Percentiles rank a stretch among this genome's conserved stretches.
Conservation (phyloP, 2,113 vertebrate genomes). For the Myotis yumanensis region DNA sequence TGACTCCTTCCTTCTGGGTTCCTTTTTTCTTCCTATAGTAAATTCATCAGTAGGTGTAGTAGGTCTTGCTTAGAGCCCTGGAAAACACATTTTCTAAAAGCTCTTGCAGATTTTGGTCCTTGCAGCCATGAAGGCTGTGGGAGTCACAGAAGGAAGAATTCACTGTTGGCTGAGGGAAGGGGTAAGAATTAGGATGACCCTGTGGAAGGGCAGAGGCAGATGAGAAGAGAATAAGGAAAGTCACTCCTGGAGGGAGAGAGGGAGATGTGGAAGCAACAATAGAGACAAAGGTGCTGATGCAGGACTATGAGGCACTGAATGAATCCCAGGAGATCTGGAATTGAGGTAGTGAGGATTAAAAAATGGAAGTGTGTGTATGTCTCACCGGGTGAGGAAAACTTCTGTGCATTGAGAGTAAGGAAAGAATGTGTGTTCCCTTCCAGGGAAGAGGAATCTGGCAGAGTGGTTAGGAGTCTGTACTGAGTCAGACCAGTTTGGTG, state of each 20-base stretch:
- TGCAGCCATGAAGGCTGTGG: background rate
- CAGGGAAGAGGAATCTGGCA: background rate
- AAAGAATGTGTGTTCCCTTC: background rate
- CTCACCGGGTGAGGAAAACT: background rate
- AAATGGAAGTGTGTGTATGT: background rate
- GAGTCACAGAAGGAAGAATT: background rate
- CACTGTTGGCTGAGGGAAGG: background rate
- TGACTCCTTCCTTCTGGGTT: background rate
- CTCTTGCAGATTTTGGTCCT: background rate
- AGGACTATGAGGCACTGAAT: background rate
- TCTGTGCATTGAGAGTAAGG: background rate
- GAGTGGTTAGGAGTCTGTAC: background rate
- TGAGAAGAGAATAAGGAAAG: background rate
- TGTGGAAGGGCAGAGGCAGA: background rate
- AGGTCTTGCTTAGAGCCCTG: background rate
- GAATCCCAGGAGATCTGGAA: background rate
- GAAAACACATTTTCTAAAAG: background rate
- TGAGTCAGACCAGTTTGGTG: background rate
- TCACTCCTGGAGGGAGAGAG: background rate
- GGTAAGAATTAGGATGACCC: background rate
- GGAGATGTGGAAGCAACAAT: background rate
- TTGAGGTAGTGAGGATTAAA: background rate
- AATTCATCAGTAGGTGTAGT: background rate
- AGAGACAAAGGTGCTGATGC: background rate
- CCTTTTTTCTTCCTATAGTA: background rate